Evolutionary conservation across 2,888 invertebrate genomes (phyloP), one percentile per base, ranked within the genome.

Genomic region (Orthonychiurus folsomi): DNA sequence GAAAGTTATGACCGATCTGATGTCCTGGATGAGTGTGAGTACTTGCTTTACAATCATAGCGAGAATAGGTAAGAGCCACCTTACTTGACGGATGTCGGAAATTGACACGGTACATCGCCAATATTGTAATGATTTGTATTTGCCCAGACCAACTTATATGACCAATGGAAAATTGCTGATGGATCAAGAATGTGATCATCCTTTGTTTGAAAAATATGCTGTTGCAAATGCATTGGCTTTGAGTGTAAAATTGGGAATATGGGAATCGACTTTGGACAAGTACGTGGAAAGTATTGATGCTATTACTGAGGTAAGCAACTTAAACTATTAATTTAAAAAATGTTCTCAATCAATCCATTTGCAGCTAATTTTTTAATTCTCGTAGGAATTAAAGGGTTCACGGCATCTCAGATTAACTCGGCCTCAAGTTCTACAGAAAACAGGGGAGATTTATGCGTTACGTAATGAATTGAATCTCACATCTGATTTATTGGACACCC

Each of bases 211-310:
- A 74, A 91, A 90, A 76, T 97, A 91, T 75, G 88, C 96, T 21
- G 92, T 95, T 77, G 94, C 95, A 2, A 90, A 97, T 80, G 94
- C 92, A 0, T 85, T 97, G 80, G 87, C 90, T 0, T 85, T 93
- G 69, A 93, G 93, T 0, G 95, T 96, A 0, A 93, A 95, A 75
- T 81, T 97, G 62, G 93, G 93, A 0, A 88, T 94, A 64, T 95
- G 93, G 93, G 96, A 97, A 80, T 84, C 88, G 3, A 85, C 87
- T 0, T 80, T 96, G 55, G 89, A 90, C 73, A 81, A 83, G 27
- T 88, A 91, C 73, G 88, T 93, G 18, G 86, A 91, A 52, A 85
- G 89, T 0, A 88, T 95, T 72, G 86, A 90, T 73, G 83, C 82
- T 62, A 84, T 94, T 60, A 86, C 90, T 0, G 84, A 87, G 68